A percentile compares a stretch with the other conserved stretches of the same genome.
phyloP scores from a whole-genome alignment of 1,140 invertebrate species.

The Yoshiicerus persimilis region DNA sequence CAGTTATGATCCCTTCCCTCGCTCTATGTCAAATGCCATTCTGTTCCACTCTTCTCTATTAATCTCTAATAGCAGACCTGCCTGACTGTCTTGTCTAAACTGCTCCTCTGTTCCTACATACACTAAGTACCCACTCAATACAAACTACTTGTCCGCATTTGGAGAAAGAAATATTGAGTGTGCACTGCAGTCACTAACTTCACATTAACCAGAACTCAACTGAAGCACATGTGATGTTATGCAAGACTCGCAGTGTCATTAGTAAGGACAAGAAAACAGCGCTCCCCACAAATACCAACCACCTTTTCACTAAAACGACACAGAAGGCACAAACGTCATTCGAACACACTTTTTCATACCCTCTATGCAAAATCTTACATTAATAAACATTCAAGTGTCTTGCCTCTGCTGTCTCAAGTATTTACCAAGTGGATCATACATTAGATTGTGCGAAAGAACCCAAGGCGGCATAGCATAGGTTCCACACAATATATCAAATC shows the following conservation, averaged over 20 bases:
- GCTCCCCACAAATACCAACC: not conserved
- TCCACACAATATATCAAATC: too few relatives aligned
- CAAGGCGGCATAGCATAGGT: too few relatives aligned
- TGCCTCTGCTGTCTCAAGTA: not conserved
- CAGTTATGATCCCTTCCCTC: not conserved
- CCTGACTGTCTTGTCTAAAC: not conserved
- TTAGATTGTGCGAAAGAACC: not conserved
- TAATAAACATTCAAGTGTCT: not conserved
- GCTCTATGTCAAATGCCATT: slow-evolving; percentile 1
- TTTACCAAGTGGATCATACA: not conserved
- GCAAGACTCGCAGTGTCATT: not conserved
- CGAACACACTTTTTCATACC: not conserved
- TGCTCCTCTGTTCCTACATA: not conserved
- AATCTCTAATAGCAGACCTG: not conserved
- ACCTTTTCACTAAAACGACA: too few relatives aligned
- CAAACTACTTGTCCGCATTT: not conserved
- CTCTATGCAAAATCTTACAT: not conserved
- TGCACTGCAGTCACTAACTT: not conserved
- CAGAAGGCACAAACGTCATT: not conserved
- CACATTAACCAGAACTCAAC: too few relatives aligned
- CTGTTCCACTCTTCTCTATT: not conserved
- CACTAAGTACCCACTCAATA: not conserved
- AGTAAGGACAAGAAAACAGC: not conserved
- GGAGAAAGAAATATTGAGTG: not conserved
- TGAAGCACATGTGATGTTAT: not conserved